Percentiles rank a stretch among this genome's conserved stretches.
phyloP scores from a whole-genome alignment of 2,888 invertebrate species.

The Hirtodrosophila histrioides region DNA sequence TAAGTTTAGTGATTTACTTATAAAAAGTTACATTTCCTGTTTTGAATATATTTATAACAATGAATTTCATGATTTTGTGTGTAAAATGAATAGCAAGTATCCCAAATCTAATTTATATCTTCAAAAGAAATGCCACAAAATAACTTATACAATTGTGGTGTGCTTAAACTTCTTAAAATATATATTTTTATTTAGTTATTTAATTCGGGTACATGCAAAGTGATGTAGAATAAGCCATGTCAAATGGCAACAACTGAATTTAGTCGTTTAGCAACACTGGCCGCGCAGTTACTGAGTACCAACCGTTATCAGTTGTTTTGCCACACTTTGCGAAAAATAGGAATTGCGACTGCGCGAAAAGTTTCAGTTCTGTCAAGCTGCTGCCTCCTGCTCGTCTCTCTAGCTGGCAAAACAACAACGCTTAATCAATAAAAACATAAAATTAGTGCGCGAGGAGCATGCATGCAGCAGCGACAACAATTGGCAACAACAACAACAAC shows the following conservation, averaged over 20 bases:
- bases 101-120: no score
- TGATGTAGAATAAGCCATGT: no score
- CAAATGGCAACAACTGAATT: neutral
- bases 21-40: no score
- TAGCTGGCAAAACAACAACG: constrained; percentile 59
- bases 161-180: no score
- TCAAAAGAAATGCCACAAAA: no score
- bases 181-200: no score
- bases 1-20: no score
- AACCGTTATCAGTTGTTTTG: constrained; percentile 20
- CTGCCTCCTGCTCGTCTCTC: constrained; percentile 23
- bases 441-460: constrained; percentile 67
- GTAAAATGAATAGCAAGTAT: no score
- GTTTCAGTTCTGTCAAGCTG: constrained; percentile 21
- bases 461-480: constrained; percentile 52
- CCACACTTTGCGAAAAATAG: constrained; percentile 13
- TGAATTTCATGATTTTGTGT: no score
- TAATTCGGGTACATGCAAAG: no score
- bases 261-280: constrained; percentile 16
- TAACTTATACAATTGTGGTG: no score
- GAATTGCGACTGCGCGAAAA: constrained; percentile 48
- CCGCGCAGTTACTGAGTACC: neutral
- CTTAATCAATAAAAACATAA: constrained; percentile 76
- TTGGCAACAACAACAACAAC: constrained; percentile 34
- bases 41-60: no score